Percentiles rank a stretch among this genome's conserved stretches.
These are phyloP conservation scores for Cyanoramphus novaezelandiae DNA, from an alignment of 2,113 vertebrate genomes.

Conservation along the genomic window DNA sequence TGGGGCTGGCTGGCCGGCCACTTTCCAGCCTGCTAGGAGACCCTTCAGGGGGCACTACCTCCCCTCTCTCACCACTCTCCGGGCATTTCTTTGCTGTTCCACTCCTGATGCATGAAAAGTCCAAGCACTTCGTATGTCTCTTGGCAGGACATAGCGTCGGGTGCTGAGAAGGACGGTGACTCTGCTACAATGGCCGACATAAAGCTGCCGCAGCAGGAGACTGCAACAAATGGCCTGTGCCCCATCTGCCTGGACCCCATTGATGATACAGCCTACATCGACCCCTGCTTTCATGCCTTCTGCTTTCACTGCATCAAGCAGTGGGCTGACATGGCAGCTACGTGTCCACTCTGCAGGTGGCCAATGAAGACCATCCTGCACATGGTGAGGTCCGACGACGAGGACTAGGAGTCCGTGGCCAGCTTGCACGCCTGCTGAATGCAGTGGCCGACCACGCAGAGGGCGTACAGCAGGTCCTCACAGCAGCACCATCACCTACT, in stretches of 20 bases:
- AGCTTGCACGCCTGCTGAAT: neutral
- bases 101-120: rapidly evolving
- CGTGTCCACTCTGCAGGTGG: neutral
- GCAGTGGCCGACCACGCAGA: neutral
- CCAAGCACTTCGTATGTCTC: neutral
- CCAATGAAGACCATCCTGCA: neutral
- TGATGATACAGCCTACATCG: rapidly evolving
- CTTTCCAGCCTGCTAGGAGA: neutral
- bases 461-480: neutral
- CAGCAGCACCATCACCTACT: neutral
- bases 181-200: rapidly evolving
- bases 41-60: neutral
- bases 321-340: neutral
- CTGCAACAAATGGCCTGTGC: rapidly evolving
- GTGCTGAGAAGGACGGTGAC: neutral
- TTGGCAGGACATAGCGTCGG: neutral
- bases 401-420: neutral
- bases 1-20: no score
- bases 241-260: neutral
- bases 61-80: no score
- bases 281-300: neutral
- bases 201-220: neutral
- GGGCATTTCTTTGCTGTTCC: neutral
- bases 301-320: neutral
- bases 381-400: neutral